A percentile compares a stretch with the other conserved stretches of the same genome.
phyloP scores from a whole-genome alignment of 2,888 invertebrate genomes.

The Sabatieria punctata region DNA sequence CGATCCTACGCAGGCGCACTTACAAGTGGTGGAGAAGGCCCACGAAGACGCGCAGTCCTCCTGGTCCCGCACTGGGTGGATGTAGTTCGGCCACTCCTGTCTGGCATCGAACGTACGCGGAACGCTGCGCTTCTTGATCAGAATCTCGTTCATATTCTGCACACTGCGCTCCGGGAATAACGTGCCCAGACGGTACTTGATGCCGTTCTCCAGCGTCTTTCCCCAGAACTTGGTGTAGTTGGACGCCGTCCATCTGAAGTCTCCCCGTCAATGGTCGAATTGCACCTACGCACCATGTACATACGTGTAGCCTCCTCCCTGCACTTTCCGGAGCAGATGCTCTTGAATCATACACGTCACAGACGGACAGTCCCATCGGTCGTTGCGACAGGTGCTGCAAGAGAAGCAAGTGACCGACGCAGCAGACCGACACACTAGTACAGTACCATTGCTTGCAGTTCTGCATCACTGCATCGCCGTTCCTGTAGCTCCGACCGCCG shows the following conservation, averaged over 20 bases:
- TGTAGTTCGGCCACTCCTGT: conserved; percentile 52
- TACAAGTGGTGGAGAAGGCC: conserved; percentile 63
- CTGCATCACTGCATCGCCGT: conserved; percentile 31
- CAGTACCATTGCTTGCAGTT: conserved; percentile 19
- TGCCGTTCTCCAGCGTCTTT: conserved; percentile 58
- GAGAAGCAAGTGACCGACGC: no score
- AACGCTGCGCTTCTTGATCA: conserved; percentile 39
- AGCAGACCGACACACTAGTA: background rate
- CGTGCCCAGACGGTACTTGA: conserved; percentile 55
- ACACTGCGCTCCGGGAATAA: conserved; percentile 42
- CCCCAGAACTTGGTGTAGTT: conserved; percentile 72
- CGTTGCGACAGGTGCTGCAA: conserved; percentile 36
- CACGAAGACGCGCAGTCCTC: conserved; percentile 72
- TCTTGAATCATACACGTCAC: conserved; percentile 59
- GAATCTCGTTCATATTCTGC: conserved; percentile 39
- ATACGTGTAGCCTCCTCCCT: conserved; percentile 39
- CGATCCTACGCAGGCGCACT: no score
- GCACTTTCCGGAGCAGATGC: conserved; percentile 50
- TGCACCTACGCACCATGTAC: conserved; percentile 13
- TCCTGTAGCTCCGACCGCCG: conserved; percentile 15
- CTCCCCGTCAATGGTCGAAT: conserved; percentile 6
- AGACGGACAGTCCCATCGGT: conserved; percentile 40
- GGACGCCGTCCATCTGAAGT: conserved; percentile 54
- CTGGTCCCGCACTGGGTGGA: conserved; percentile 47
- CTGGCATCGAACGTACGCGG: conserved; percentile 60